These are phyloP conservation scores for Troglohyphantes excavatus DNA, from an alignment of 2,888 invertebrate species.

Conservation along the genomic window DNA sequence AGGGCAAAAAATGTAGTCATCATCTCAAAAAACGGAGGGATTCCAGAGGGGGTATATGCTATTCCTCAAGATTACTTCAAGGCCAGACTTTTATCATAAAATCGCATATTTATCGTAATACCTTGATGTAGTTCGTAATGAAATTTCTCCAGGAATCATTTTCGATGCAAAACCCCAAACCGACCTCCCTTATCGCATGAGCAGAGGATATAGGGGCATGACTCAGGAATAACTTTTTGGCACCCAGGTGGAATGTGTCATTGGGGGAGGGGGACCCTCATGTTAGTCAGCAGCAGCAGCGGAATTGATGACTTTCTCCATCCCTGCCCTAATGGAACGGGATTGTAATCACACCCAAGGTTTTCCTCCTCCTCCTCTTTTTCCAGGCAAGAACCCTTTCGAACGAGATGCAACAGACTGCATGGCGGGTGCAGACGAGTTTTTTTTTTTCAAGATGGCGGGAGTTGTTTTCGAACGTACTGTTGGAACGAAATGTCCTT, in stretches of 20 bases:
- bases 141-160: too few relatives aligned
- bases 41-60: too few relatives aligned
- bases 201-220: slow-evolving; percentile 38
- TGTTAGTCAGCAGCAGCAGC: slow-evolving; percentile 74
- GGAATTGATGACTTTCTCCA: slow-evolving; percentile 67
- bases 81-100: too few relatives aligned
- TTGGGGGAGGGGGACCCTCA: slow-evolving; percentile 21
- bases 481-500: too few relatives aligned
- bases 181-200: background rate
- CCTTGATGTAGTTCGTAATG: too few relatives aligned
- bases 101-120: too few relatives aligned
- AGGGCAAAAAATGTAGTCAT: too few relatives aligned
- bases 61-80: too few relatives aligned
- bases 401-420: slow-evolving; percentile 44
- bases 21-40: too few relatives aligned
- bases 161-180: background rate
- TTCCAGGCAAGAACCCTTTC: slow-evolving; percentile 13
- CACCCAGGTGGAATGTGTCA: slow-evolving; percentile 78
- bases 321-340: background rate
- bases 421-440: slow-evolving; percentile 11
- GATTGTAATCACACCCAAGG: background rate
- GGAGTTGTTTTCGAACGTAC: too few relatives aligned
- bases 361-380: slow-evolving; percentile 13
- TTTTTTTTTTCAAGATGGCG: background rate
- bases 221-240: slow-evolving; percentile 74